Evolutionary conservation across 2,113 vertebrate genomes (phyloP), one percentile per base, ranked within the genome.

Genomic region (Boulengeromyrus knoepffleri): DNA sequence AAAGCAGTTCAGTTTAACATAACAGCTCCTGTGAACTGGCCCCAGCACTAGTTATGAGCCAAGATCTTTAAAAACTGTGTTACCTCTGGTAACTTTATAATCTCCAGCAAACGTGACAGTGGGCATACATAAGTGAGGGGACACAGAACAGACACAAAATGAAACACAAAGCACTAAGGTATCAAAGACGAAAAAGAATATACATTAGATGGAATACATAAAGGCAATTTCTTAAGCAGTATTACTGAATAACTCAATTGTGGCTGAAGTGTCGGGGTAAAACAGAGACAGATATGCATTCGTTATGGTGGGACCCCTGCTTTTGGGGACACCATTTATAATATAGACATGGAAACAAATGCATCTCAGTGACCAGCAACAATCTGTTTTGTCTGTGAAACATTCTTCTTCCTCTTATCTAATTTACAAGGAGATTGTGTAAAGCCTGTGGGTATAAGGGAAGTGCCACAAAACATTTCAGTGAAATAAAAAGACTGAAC

Each of bases 111-210:
- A 19, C 17, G 4, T 42, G 36, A 80, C 12, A 42, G 31, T 6
- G 17, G 13, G 6, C 6, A 17, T 90, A 89, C 90, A 89, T 93
- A 91, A 93, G 92, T 56, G 62, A 21, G 74, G 17, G 74, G 74
- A 80, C 74, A 3, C 31, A 19, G 36, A 80, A 8, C 13, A 80
- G 39, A 42, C 36, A 77, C 70, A 39, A 42, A 70, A 80, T 19
- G 36, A 77, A 77, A 80, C 70, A 77, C 36, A 39, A 42, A 31
- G 62, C n/a, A 31, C n/a, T 31, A 70, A 13, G 62, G 62, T 31
- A 70, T 70, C 52, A 53, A 53, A 53, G 4, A 62, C n/a, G 10
- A 66, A 66, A 66, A 3, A 3, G 0, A 17, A 80, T 80, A 7
- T 42, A 80, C 42, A 42, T 39, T 80, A 80, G 42, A 80, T 7